Evolutionary conservation across 2,113 vertebrate genomes (phyloP).

Genomic region (Rhinichthys klamathensis): DNA sequence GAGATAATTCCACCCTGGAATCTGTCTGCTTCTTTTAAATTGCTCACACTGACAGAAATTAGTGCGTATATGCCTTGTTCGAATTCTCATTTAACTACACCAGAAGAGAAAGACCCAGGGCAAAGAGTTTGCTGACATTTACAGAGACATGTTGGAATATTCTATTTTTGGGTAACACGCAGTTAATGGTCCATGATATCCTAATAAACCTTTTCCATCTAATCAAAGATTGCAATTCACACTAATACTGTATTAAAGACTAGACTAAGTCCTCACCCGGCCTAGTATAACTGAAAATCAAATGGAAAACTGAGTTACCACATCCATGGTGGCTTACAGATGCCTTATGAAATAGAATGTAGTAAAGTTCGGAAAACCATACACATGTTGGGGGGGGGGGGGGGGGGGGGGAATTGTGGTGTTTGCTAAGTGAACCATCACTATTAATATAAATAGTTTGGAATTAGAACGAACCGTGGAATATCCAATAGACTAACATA

Average conservation of each 20-base stretch:
- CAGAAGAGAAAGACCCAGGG: not conserved
- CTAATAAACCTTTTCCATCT: conserved; percentile 5
- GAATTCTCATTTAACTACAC: conserved; percentile 28
- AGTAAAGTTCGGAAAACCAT: not conserved
- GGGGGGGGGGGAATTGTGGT: not conserved
- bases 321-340: not conserved
- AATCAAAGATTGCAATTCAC: not conserved
- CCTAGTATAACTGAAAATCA: not conserved
- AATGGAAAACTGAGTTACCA: not conserved
- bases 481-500: not conserved
- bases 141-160: not conserved
- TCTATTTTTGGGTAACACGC: not conserved
- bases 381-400: too few relatives aligned
- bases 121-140: conserved; percentile 2
- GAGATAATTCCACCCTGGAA: conserved; percentile 21
- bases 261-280: not conserved
- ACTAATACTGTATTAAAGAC: not conserved
- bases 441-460: not conserved
- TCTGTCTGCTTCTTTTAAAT: conserved; percentile 6
- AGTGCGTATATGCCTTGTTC: conserved; percentile 1
- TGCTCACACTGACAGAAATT: conserved; percentile 5
- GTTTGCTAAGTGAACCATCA: not conserved
- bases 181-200: conserved; percentile 5
- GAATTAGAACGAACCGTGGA: not conserved
- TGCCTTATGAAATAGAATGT: not conserved